Evolutionary conservation across 2,888 invertebrate genomes (phyloP), one percentile per base, ranked within the genome.

Genomic region (Apamea monoglypha): DNA sequence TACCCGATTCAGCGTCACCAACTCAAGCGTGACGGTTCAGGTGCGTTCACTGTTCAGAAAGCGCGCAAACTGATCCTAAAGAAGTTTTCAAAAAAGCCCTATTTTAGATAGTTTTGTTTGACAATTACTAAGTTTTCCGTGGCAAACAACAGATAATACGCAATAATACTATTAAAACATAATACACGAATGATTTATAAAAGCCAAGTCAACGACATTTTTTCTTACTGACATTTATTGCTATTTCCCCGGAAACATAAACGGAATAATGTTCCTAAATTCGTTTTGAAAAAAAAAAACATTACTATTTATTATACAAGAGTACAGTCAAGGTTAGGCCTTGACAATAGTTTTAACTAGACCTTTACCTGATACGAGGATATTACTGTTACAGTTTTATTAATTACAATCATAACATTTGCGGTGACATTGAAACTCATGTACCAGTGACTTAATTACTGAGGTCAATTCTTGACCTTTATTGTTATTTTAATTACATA

Each of bases 401-500:
- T 85, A 88, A 85, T 88, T 72, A 63, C 68, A 66, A 68, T 68
- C 79, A 81, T 82, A 83, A 81, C 64, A 80, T 81, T 81, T 76
- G 69, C 69, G 44, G 14, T 78, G 82, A 81, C 85, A 88, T 85
- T 82, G 82, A 75, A 83, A 82, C 80, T 69, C 50, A 36, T 88
- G 78, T 66, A 68, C 74, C 71, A 74, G 73, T 84, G 78, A 72
- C 80, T 86, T 81, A 81, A 84, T 87, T 83, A 78, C 70, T 74
- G 70, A 89, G 85, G 81, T 82, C 81, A 63, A 80, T 76, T 74
- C 78, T 50, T 86, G 84, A 71, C 87, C 82, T 89, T 87, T 74
- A 84, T 85, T 88, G 85, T 84, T 75, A 82, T 89, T 84, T 84
- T 87, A 81, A 89, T 89, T 83, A 80, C 73, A 61, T 53, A 68